A percentile compares a stretch with the other conserved stretches of the same genome.
phyloP scores from a whole-genome alignment of 2,797 vertebrate species.

The Xenentodon cancila region DNA sequence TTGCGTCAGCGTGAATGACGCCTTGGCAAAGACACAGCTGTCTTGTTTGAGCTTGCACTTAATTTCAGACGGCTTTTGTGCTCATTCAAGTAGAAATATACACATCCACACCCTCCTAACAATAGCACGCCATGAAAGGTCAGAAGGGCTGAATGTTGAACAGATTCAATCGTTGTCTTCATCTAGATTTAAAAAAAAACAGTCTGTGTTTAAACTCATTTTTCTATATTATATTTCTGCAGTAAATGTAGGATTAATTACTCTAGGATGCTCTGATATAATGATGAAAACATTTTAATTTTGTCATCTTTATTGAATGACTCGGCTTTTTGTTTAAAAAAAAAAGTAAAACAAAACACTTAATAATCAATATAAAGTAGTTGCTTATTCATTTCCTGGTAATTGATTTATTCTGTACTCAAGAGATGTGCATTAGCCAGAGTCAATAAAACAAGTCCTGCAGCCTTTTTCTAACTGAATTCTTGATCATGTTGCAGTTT shows the following conservation, averaged over 20 bases:
- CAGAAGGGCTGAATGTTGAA: conserved; percentile 35
- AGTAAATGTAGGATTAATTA: no score
- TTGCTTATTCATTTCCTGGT: not conserved
- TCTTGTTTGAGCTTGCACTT: conserved; percentile 71
- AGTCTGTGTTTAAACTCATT: not conserved
- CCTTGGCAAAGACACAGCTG: conserved; percentile 71
- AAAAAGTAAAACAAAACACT: no score
- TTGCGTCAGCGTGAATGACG: conserved; percentile 61
- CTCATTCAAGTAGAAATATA: conserved; percentile 64
- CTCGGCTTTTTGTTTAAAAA: no score
- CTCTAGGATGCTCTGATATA: no score
- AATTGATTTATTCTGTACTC: not conserved
- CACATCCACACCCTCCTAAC: conserved; percentile 61
- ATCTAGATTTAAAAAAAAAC: not conserved
- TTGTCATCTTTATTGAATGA: no score
- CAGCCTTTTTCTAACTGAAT: not conserved
- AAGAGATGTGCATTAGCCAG: not conserved
- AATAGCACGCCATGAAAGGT: conserved; percentile 57
- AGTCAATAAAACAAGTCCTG: not conserved
- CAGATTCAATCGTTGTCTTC: conserved; percentile 24
- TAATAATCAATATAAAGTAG: no score
- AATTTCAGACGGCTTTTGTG: conserved; percentile 72
- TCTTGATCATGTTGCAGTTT: no score
- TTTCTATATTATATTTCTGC: not conserved
- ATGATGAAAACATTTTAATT: no score